A percentile compares a stretch with the other conserved stretches of the same genome.
Evolutionary conservation across 2,113 vertebrate genomes (phyloP).

Genomic region (Elanus axillaris): DNA sequence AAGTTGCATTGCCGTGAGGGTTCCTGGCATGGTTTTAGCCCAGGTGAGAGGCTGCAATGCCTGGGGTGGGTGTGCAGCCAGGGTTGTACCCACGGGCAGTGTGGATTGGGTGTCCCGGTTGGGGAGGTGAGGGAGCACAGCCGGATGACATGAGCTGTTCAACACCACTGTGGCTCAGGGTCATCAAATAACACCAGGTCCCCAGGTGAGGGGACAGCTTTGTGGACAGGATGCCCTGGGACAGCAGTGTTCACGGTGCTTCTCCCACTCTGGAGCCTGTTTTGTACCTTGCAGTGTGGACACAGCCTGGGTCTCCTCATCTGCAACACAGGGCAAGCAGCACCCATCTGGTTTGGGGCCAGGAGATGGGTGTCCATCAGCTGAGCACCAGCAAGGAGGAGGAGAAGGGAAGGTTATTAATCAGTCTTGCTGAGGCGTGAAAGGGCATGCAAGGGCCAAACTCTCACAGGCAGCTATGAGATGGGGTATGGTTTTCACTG

Average conservation of each 20-base stretch:
- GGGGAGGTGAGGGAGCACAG: not conserved
- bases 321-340: not conserved
- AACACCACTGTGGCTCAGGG: not conserved
- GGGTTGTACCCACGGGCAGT: not conserved
- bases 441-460: not conserved
- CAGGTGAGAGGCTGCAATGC: too few species aligned
- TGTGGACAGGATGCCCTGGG: not conserved
- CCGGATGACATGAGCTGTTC: not conserved
- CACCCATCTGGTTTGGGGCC: not conserved
- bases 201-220: not conserved
- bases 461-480: too few species aligned
- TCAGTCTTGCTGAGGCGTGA: not conserved
- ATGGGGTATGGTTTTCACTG: fast-evolving
- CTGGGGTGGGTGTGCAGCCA: not conserved
- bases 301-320: not conserved
- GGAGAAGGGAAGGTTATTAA: not conserved
- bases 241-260: fast-evolving
- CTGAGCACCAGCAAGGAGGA: not conserved
- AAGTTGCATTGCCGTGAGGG: too few species aligned
- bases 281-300: not conserved
- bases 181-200: not conserved
- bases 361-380: not conserved
- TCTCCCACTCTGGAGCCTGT: not conserved
- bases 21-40: not conserved
- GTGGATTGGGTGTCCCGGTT: fast-evolving